Percentiles rank a stretch among this genome's conserved stretches.
Evolutionary conservation across 2,113 vertebrate species (phyloP).

Genomic region (Cochlearius cochlearius): DNA sequence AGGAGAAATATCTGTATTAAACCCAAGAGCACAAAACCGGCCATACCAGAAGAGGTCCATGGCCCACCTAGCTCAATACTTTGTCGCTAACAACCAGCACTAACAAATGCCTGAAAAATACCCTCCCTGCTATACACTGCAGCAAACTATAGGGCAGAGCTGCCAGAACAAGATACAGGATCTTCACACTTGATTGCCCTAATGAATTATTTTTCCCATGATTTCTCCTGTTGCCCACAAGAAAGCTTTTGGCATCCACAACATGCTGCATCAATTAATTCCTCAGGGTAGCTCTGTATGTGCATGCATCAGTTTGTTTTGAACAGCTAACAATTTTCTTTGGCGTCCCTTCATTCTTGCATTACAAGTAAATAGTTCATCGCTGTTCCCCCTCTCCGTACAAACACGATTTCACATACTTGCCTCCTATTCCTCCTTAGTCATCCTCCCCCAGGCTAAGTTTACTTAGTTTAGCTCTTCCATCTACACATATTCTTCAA

Average conservation of each 20-base stretch:
- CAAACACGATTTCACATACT: neutral
- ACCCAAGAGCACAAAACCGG: neutral
- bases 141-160: neutral
- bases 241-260: neutral
- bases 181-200: neutral
- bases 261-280: rapidly evolving
- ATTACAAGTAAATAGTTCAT: neutral
- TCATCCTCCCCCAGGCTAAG: neutral
- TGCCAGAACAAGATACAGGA: neutral
- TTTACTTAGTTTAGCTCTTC: neutral
- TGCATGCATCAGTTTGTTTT: neutral
- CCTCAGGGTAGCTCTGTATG: neutral
- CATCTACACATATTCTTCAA: neutral
- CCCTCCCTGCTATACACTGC: neutral
- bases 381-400: neutral
- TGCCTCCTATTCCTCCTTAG: neutral
- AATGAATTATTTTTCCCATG: neutral
- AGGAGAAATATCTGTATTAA: neutral
- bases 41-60: neutral
- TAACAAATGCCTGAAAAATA: neutral
- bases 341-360: neutral
- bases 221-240: neutral
- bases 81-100: neutral
- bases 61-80: neutral
- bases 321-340: neutral